Conservation (phyloP, 2,888 invertebrate genomes). For the Omphaloscelis lunosa region DNA sequence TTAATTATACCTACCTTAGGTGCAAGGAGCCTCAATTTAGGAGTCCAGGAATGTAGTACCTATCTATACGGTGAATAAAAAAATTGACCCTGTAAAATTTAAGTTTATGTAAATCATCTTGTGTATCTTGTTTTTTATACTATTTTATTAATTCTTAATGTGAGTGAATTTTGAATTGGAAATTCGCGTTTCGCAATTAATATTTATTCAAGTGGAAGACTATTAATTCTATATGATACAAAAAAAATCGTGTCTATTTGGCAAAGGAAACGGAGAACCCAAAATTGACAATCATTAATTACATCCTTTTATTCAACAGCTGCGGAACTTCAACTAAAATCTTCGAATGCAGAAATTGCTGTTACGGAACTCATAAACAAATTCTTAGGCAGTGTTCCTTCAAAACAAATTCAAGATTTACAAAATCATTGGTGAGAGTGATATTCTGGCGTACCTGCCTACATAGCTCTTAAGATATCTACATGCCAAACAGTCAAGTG, state of each 20-base stretch:
- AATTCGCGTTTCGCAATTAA: not conserved
- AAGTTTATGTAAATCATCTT: no score
- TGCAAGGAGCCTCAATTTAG: no score
- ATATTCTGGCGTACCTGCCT: not conserved
- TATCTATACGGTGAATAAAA: not conserved
- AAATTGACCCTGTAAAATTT: not conserved
- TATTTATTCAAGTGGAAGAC: not conserved
- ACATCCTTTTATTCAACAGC: constrained; percentile 70
- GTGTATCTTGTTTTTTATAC: not conserved
- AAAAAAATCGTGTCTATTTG: no score
- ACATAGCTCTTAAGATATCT: not conserved
- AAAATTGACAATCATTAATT: not conserved
- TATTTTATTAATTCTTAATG: not conserved
- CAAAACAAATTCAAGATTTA: constrained; percentile 89
- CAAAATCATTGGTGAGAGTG: constrained; percentile 91
- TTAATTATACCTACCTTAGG: no score
- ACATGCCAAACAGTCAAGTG: not conserved
- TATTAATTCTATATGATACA: not conserved
- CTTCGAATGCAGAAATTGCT: constrained; percentile 92
- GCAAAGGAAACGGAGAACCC: not conserved
- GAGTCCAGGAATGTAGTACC: not conserved
- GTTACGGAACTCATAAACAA: constrained; percentile 94
- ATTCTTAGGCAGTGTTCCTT: constrained; percentile 92
- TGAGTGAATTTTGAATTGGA: not conserved
- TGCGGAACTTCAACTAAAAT: constrained; percentile 85